Base-by-base conservation (phyloP, 2,888 invertebrate species). In the Netelia inedita region DNA sequence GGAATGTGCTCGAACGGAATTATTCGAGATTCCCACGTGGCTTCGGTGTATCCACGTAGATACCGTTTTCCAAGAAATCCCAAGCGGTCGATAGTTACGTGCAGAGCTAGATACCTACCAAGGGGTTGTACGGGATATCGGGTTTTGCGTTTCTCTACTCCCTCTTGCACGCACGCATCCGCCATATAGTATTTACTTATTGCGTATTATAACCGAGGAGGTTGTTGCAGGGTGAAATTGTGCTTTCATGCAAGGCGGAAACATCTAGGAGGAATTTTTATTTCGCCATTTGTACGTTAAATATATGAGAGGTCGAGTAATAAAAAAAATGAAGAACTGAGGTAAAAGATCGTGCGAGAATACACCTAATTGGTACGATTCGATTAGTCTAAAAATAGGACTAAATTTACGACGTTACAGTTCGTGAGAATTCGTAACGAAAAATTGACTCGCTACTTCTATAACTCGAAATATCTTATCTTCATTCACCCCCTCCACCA, bases 31-130 rank as follows among this genome's bases (percentile, higher is more conserved):
- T 76, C 68, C 46, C 68, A 76, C 68, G 59, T 68, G 66, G 68
- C 57, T 59, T 59, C 68, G 66, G 16, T 35, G 14, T 35, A 16
- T 74, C 46, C n/a, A 71, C 11, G 53, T 21, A 79, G 35, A 21
- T 35, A 75, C 3, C 83, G 23, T 68, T 72, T 80, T 72, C 79
- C 72, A 46, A 71, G 76, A 79, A 81, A 84, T 61, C n/a, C 50
- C 66, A 41, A 78, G 14, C 71, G 84, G 66, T 76, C 79, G 71
- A 75, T 76, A 83, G 50, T 65, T 35, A 79, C 80, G 68, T 72
- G 69, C 69, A 46, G 57, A 43, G 71, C 74, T 63, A 65, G 69
- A 71, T 75, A 82, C 69, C 28, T 28, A 28, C 28, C 28, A 65
- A 75, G 61, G 75, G 61, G 69, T 61, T 28, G 71, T 65, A 35